A percentile compares a stretch with the other conserved stretches of the same genome.
Evolutionary conservation across 2,888 invertebrate genomes (phyloP).

Genomic region (Ptilodon capucinus): DNA sequence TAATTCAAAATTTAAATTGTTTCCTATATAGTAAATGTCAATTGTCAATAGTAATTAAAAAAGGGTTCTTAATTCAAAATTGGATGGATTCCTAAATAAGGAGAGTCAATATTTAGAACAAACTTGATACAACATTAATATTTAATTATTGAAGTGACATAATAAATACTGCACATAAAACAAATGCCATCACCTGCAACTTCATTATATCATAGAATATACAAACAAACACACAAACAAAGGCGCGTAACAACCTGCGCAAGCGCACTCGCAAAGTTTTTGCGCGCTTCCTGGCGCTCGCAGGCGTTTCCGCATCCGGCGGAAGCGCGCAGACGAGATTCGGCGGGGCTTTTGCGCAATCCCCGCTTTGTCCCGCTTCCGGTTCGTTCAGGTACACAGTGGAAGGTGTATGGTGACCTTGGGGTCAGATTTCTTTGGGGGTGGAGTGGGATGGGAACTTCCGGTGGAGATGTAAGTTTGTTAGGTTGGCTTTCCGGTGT

Average conservation of each 20-base stretch:
- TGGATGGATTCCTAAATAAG: no score
- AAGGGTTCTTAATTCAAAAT: no score
- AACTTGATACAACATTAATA: no score
- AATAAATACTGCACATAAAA: not conserved
- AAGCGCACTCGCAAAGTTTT: slow-evolving; percentile 49
- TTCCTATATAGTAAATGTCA: no score
- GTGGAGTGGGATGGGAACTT: slow-evolving; percentile 38
- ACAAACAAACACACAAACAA: slow-evolving; percentile 29
- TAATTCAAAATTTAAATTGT: no score
- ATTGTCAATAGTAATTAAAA: no score
- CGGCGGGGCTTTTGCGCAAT: slow-evolving; percentile 56
- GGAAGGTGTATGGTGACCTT: slow-evolving; percentile 78
- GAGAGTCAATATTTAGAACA: no score
- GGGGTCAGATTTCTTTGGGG: slow-evolving; percentile 57
- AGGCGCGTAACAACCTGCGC: slow-evolving; percentile 53
- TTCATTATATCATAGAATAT: slow-evolving; percentile 22
- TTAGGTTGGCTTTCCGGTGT: slow-evolving; percentile 20
- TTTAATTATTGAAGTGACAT: no score
- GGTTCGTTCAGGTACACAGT: slow-evolving; percentile 55
- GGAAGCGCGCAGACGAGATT: slow-evolving; percentile 72
- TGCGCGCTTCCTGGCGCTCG: slow-evolving; percentile 51
- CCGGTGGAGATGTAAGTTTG: slow-evolving; percentile 28
- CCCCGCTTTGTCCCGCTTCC: slow-evolving; percentile 57
- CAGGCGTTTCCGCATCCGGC: slow-evolving; percentile 75
- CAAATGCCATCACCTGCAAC: slow-evolving; percentile 29